These are phyloP conservation scores for Pararge aegeria DNA, from an alignment of 1,140 invertebrate genomes.

Conservation along the genomic window DNA sequence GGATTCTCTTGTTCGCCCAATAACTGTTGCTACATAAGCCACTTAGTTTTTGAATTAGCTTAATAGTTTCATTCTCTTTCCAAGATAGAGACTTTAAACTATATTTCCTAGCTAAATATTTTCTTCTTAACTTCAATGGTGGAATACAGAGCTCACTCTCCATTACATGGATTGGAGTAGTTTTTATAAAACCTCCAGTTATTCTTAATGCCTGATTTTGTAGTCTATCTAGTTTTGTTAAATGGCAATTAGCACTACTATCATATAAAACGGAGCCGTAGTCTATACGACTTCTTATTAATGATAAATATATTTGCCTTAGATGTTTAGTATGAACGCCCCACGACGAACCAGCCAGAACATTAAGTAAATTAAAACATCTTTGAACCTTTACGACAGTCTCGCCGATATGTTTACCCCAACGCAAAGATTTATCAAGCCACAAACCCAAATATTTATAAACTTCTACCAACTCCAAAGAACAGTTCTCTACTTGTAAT, in stretches of 20 bases:
- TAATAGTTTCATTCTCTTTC: constrained; percentile 3
- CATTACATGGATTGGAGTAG: too few species aligned
- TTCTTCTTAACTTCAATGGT: constrained; percentile 2
- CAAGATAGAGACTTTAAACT: too few species aligned
- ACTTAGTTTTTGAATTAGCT: not conserved
- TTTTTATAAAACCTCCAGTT: constrained; percentile 27
- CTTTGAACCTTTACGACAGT: constrained; percentile 7
- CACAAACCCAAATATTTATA: constrained; percentile 31
- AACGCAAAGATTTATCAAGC: constrained; percentile 28
- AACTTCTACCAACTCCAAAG: not conserved
- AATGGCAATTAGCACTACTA: constrained; percentile 10
- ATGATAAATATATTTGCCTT: constrained; percentile 27
- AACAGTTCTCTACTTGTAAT: not conserved
- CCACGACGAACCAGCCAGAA: constrained; percentile 26
- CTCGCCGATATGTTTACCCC: constrained; percentile 32
- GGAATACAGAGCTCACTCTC: constrained; percentile 15
- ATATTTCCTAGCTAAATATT: constrained; percentile 20
- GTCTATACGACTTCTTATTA: constrained; percentile 29
- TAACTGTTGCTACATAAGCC: not conserved
- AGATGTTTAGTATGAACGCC: constrained; percentile 34
- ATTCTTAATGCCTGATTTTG: constrained; percentile 19
- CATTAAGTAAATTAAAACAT: constrained; percentile 22
- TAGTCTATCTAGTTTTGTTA: constrained; percentile 18
- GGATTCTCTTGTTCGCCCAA: not conserved
- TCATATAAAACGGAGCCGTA: constrained; percentile 23